Evolutionary conservation across 2,888 invertebrate genomes (phyloP), one percentile per base, ranked within the genome.

Genomic region (Zele albiditarsus): DNA sequence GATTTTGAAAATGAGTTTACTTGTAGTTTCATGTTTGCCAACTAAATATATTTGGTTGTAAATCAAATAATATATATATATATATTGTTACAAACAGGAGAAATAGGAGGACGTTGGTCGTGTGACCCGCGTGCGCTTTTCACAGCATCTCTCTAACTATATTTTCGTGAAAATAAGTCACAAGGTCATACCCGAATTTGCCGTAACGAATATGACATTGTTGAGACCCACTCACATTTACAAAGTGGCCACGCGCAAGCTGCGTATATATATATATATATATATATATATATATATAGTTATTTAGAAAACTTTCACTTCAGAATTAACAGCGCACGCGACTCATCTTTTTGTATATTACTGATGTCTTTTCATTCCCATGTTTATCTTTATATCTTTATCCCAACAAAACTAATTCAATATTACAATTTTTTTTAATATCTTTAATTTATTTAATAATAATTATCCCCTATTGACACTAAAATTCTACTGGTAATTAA

Each of bases 291-390:
- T n/a, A n/a, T n/a, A n/a, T n/a, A n/a, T n/a, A n/a, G n/a, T n/a
- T n/a, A 16, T 62, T 31, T 3, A 57, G 25, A 63, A 38, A 10
- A 79, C 80, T 80, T 80, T 80, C 80, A 76, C 80, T 80, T 69
- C 72, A 63, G 71, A 63, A 79, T 78, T 75, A 77, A 79, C 78
- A 79, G 38, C 78, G 38, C 78, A 77, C 76, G 78, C 69, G 78
- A 75, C 77, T 77, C 68, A 57, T 73, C 10, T 69, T 63, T 57
- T 46, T 70, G 20, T 20, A 53, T n/a, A 8, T 31, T 12, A 12
- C 42, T 42, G 8, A 6, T 31, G 4, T 38, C 12, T 38, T 12
- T 12, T 38, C 38, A 12, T 38, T 38, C 12, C 12, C 38, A 8
- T 38, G 8, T 38, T 8, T 8, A 8, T 38, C 8, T 38, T 6